Base-by-base conservation (phyloP, 2,888 invertebrate genomes). In the Odontomyia ornata region DNA sequence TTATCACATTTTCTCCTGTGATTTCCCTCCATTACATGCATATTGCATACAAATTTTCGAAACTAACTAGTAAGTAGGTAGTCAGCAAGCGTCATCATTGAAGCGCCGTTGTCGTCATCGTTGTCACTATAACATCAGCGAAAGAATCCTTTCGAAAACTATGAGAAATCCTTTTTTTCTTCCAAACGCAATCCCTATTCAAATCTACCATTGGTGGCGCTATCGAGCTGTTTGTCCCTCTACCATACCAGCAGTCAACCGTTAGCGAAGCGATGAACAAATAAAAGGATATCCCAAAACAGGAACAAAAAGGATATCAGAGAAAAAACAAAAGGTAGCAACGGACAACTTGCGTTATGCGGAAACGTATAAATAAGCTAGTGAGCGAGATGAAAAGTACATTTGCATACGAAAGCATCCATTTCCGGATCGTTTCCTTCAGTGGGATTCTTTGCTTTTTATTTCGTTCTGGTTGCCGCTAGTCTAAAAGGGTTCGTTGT, bases 371-470 rank as follows among this genome's bases (percentile, higher is more conserved):
- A 75, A 75, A 77, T 77, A 77, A 71, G 30, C 56, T 15, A 28
- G 43, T 56, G 69, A 52, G 67, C 1, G 76, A 56, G 65, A 78
- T 76, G 73, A 76, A 76, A 78, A 72, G 76, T 57, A 76, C 78
- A 78, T 78, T 78, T 78, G 76, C 78, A 76, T 78, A 76, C 76
- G 76, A 76, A 76, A 78, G 71, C 76, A 76, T 28, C 67, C 36
- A 65, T 27, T 78, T 72, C 72, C 72, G 72, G 72, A 72, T 56
- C 72, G 56, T 67, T 67, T 67, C 67, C 46, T 43, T 21, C 43
- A 67, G 46, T 27, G 21, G 15, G n/a, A 52, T 15, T 18, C 52
- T 52, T 52, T 15, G 3, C 18, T 52, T 18, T 15, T 9, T 18
- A 52, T 36, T 36, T 36, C 9, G 36, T 36, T 36, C 52, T 52